A percentile compares a stretch with the other conserved stretches of the same genome.
These are phyloP conservation scores for Camptogramma bilineatum DNA, from an alignment of 2,888 invertebrate genomes.

Conservation along the genomic window DNA sequence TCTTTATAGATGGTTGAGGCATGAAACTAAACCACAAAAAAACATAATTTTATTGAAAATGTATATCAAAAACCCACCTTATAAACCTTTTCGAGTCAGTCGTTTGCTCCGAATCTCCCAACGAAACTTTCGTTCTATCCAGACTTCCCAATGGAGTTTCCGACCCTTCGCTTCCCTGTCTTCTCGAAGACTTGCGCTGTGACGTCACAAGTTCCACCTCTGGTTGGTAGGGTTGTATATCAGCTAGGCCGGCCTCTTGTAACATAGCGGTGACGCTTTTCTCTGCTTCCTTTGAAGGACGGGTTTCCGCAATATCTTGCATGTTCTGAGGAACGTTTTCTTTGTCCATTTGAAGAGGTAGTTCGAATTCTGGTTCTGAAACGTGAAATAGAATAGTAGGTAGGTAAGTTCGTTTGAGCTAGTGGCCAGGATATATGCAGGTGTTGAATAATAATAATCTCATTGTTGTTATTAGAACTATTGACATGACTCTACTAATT, in stretches of 20 bases:
- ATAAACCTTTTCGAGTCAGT: constrained; percentile 69
- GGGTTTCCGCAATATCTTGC: constrained; percentile 16
- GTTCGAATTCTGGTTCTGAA: constrained; percentile 48
- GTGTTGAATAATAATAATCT: too few relatives aligned
- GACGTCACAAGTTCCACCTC: constrained; percentile 23
- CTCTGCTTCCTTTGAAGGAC: constrained; percentile 42
- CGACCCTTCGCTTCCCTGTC: constrained; percentile 53
- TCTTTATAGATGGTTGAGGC: too few relatives aligned
- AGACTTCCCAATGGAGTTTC: constrained; percentile 74
- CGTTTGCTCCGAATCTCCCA: constrained; percentile 70
- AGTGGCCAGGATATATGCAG: too few relatives aligned
- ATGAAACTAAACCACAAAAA: too few relatives aligned
- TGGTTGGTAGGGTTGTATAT: constrained; percentile 43
- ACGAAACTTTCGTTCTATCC: constrained; percentile 75
- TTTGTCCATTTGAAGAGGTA: constrained; percentile 49
- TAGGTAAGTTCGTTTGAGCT: too few relatives aligned
- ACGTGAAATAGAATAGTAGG: background rate
- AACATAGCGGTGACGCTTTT: constrained; percentile 57
- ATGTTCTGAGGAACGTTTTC: constrained; percentile 59
- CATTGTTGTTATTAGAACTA: too few relatives aligned
- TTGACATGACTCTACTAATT: too few relatives aligned
- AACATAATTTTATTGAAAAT: too few relatives aligned
- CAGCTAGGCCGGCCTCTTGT: constrained; percentile 64
- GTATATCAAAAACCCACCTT: constrained; percentile 50
- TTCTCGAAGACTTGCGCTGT: constrained; percentile 30